Evolutionary conservation across 2,888 invertebrate genomes (phyloP), one percentile per base, ranked within the genome.

Genomic region (Macaria notata): DNA sequence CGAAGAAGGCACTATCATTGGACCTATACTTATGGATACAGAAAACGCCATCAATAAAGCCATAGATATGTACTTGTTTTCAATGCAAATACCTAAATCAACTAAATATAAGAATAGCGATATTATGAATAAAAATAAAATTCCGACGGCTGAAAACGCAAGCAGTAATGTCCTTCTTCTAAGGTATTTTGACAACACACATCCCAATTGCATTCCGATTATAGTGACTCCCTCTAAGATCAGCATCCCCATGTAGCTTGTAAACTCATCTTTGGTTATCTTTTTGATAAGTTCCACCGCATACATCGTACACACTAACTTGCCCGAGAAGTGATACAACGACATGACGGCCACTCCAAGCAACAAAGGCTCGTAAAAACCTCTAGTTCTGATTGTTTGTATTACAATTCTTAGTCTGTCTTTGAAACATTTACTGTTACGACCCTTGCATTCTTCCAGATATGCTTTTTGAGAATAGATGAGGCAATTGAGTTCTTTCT

Each of bases 161-260:
- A 85, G 54, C 39, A 83, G 70, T 41, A 86, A 64, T 3, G 76
- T 79, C 50, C 84, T 66, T 62, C 84, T 72, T 53, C 72, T 79
- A 5, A 81, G 43, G 61, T 77, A 65, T 59, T 74, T 82, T 9
- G 79, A 70, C 42, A 81, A 56, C 47, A 70, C 66, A 68, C 84
- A 79, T 9, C 84, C 85, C 9, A 77, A 36, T 65, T 83, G 84
- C 78, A 80, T 80, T 6, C 82, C 79, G 1, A 79, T 60, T 45
- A 86, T 78, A n/a, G 83, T 84, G 2, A 84, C 73, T 3, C 80
- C 84, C 45, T 86, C 85, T 49, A 85, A 68, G 49, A 85, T 75
- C 7, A 86, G 67, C 85, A 85, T 85, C 4, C 77, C 81, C 3
- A 68, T 76, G 19, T 81, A 84, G 0, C 83, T 81, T 0, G 78